Evolutionary conservation across 1,140 invertebrate genomes (phyloP).

Genomic region (Eriosoma lanigerum): DNA sequence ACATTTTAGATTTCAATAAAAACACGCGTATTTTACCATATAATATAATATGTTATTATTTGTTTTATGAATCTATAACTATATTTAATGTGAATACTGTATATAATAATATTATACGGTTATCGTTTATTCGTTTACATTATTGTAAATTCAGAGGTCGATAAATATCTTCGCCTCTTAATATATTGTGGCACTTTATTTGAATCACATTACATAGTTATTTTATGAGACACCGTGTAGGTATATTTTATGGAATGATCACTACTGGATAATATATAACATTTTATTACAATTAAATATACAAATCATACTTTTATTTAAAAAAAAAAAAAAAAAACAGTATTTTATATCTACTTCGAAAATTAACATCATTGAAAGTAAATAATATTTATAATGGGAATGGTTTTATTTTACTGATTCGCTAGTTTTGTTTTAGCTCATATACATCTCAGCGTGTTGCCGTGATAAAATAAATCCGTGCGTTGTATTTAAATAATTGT

Average conservation of each 20-base stretch:
- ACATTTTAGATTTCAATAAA: neutral
- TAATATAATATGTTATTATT: no score
- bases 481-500: neutral
- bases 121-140: conserved; percentile 33
- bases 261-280: conserved; percentile 5
- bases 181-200: neutral
- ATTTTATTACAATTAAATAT: conserved; percentile 16
- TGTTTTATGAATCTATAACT: no score
- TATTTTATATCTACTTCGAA: neutral
- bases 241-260: conserved; percentile 28
- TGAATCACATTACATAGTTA: conserved; percentile 7
- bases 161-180: neutral
- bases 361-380: neutral
- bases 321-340: neutral
- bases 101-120: neutral
- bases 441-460: conserved; percentile 8
- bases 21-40: no score
- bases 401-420: neutral
- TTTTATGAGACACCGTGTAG: conserved; percentile 8
- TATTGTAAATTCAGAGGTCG: conserved; percentile 18
- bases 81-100: neutral
- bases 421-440: neutral
- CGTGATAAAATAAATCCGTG: neutral
- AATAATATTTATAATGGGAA: neutral
- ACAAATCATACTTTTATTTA: neutral